Conservation (phyloP, 2,888 invertebrate species). For the Drosophila atroscutellata region DNA sequence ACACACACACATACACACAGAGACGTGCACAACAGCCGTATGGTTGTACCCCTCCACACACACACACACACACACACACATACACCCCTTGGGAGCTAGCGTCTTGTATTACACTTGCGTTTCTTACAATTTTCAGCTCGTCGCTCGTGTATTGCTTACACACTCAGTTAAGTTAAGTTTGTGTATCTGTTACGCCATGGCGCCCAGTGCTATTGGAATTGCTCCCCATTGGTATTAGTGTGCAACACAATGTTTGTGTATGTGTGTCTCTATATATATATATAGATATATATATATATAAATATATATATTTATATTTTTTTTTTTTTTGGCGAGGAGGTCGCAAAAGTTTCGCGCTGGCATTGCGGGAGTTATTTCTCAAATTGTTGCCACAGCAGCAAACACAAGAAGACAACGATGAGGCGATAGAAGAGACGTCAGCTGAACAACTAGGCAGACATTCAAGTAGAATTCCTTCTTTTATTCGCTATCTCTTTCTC, state of each 20-base stretch:
- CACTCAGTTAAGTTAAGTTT: slow-evolving; percentile 77
- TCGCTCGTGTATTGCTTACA: slow-evolving; percentile 69
- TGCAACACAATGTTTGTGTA: slow-evolving; percentile 2
- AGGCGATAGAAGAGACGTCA: slow-evolving; percentile 45
- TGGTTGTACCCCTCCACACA: background rate
- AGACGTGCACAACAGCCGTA: no score
- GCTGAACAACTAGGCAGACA: slow-evolving; percentile 51
- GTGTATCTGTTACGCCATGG: slow-evolving; percentile 72
- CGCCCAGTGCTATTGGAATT: slow-evolving; percentile 65
- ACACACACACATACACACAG: slow-evolving; percentile 6
- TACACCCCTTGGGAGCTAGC: background rate
- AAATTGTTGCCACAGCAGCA: slow-evolving; percentile 79
- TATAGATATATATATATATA: background rate
- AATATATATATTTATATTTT: background rate
- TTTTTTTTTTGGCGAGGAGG: slow-evolving; percentile 18
- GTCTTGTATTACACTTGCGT: slow-evolving; percentile 60
- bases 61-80: background rate
- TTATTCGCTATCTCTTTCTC: background rate
- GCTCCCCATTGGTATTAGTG: slow-evolving; percentile 49
- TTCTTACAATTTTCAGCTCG: slow-evolving; percentile 66
- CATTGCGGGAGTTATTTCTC: slow-evolving; percentile 76
- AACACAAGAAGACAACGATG: slow-evolving; percentile 14
- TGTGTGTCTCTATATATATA: slow-evolving; percentile 1
- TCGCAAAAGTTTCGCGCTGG: slow-evolving; percentile 43
- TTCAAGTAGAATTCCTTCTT: slow-evolving; percentile 24